Evolutionary conservation across 2,888 invertebrate genomes (phyloP).

Genomic region (Gortyna flavago): DNA sequence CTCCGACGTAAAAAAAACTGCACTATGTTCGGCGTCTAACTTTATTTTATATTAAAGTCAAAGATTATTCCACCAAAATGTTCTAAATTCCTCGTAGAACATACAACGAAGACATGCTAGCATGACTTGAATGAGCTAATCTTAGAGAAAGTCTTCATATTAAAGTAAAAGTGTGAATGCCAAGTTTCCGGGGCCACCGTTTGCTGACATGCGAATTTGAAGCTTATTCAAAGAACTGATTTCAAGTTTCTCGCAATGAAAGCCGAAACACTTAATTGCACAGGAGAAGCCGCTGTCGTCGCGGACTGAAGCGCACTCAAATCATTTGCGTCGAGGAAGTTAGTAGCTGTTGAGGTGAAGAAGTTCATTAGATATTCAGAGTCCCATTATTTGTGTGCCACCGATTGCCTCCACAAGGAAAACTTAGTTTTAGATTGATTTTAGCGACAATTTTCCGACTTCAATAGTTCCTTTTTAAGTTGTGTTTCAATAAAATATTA

Average conservation of each 20-base stretch:
- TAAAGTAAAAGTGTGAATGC: slow-evolving; percentile 53
- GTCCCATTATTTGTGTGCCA: slow-evolving; percentile 77
- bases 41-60: slow-evolving; percentile 19
- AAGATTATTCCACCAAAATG: neutral
- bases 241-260: slow-evolving; percentile 80
- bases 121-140: slow-evolving; percentile 41
- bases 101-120: slow-evolving; percentile 14
- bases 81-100: slow-evolving; percentile 1
- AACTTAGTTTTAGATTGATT: slow-evolving; percentile 78
- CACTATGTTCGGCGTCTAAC: neutral
- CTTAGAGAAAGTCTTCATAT: slow-evolving; percentile 40
- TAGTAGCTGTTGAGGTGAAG: slow-evolving; percentile 74
- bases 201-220: slow-evolving; percentile 69
- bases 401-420: slow-evolving; percentile 61
- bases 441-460: slow-evolving; percentile 69
- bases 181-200: slow-evolving; percentile 50
- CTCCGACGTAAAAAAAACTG: neutral
- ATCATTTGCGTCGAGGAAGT: slow-evolving; percentile 77
- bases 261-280: slow-evolving; percentile 83
- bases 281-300: slow-evolving; percentile 69
- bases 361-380: slow-evolving; percentile 82
- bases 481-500: slow-evolving; percentile 72
- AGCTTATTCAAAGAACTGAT: slow-evolving; percentile 76
- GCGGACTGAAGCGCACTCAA: slow-evolving; percentile 73
- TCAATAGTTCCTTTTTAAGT: slow-evolving; percentile 69